A percentile compares a stretch with the other conserved stretches of the same genome.
phyloP scores from a whole-genome alignment of 1,140 invertebrate genomes.

The Drosophila prosaltans region DNA sequence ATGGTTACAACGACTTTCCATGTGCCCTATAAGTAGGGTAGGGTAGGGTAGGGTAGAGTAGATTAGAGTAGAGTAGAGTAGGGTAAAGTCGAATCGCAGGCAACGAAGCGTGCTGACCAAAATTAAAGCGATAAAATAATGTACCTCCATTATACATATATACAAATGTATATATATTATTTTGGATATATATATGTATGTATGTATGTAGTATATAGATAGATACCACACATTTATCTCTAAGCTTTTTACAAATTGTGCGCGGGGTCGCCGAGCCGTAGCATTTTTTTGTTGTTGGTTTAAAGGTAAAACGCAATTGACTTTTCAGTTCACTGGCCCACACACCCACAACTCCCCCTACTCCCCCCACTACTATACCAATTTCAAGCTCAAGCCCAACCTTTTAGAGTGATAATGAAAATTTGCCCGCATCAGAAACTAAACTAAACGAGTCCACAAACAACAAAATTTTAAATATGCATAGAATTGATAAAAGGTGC shows the following conservation, averaged over 20 bases:
- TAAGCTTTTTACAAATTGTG: conserved; percentile 14
- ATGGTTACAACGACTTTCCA: background rate
- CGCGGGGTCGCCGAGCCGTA: background rate
- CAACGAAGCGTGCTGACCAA: conserved; percentile 58
- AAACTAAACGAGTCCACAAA: background rate
- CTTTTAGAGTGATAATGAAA: conserved; percentile 50
- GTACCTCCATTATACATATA: conserved; percentile 11
- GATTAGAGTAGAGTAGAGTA: conserved; percentile 1
- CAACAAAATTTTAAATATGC: conserved; percentile 1
- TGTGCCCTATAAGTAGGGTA: background rate
- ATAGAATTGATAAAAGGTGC: conserved; percentile 2
- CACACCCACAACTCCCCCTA: background rate
- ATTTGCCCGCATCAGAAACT: conserved; percentile 24
- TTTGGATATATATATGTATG: too few species aligned
- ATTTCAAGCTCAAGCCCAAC: background rate
- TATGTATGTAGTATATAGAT: conserved; percentile 8
- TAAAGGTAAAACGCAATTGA: conserved; percentile 41
- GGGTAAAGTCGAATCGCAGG: background rate
- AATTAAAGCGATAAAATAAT: conserved; percentile 21
- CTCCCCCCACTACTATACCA: background rate
- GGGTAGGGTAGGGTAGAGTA: background rate
- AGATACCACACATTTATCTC: conserved; percentile 10
- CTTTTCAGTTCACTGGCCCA: conserved; percentile 48
- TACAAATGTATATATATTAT: conserved; percentile 13
- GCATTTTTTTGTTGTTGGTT: conserved; percentile 16